phyloP scores from a whole-genome alignment of 1,140 invertebrate genomes.

The Drosophila nigrodunni region DNA sequence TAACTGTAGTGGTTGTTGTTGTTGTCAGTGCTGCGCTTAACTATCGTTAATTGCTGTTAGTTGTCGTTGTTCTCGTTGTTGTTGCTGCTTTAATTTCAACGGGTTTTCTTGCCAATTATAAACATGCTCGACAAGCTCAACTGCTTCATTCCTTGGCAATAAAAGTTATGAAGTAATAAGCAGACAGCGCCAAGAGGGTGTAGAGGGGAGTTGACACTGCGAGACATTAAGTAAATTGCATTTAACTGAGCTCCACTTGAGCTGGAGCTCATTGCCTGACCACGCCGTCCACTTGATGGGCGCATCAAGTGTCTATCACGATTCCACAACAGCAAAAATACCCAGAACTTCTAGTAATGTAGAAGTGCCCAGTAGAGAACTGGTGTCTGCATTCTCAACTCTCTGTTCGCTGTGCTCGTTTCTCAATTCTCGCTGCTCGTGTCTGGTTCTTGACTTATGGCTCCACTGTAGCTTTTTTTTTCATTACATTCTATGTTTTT shows the following conservation, averaged over 20 bases:
- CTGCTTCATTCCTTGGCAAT: conserved; percentile 72
- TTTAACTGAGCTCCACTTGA: conserved; percentile 47
- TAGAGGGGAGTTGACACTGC: not conserved
- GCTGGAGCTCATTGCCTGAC: not conserved
- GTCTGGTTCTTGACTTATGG: conserved; percentile 22
- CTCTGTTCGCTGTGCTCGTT: not conserved
- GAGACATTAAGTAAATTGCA: conserved; percentile 58
- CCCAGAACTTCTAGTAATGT: not conserved
- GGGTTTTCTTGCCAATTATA: conserved; percentile 64
- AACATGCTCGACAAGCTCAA: conserved; percentile 52
- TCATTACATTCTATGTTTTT: not conserved
- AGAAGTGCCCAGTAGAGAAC: not conserved
- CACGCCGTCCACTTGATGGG: conserved; percentile 13
- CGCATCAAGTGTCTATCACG: conserved; percentile 47
- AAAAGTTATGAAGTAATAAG: conserved; percentile 78
- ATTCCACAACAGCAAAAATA: conserved; percentile 5
- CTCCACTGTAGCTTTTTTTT: not conserved
- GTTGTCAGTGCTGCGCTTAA: conserved; percentile 49
- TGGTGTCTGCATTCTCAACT: conserved; percentile 9
- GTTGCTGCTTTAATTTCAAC: conserved; percentile 55
- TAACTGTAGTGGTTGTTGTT: conserved; percentile 32
- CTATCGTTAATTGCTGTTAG: conserved; percentile 61
- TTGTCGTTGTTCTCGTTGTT: conserved; percentile 8
- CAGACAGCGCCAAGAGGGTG: conserved; percentile 8
- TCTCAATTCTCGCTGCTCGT: conserved; percentile 2